phyloP scores from a whole-genome alignment of 2,888 invertebrate species.

The Tiliacea citrago region DNA sequence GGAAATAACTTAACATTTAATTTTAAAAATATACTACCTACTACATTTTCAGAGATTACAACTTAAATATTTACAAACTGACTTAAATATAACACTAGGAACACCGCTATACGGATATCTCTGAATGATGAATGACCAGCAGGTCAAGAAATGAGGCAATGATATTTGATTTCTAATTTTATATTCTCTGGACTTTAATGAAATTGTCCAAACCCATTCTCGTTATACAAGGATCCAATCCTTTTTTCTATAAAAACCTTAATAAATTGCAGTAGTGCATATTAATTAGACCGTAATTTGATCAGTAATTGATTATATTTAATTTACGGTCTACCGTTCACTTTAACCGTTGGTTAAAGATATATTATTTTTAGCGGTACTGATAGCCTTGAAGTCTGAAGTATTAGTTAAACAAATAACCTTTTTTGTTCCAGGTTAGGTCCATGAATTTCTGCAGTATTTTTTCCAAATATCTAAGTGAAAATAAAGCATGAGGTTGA shows the following conservation, averaged over 20 bases:
- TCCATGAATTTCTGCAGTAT: background rate
- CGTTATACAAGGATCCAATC: background rate
- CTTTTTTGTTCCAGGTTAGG: background rate
- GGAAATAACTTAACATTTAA: too few species aligned
- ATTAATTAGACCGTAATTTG: constrained; percentile 48
- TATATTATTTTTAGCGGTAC: constrained; percentile 37
- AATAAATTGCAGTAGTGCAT: constrained; percentile 30
- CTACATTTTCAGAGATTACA: too few species aligned
- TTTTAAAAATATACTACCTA: too few species aligned
- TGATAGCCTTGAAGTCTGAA: constrained; percentile 47
- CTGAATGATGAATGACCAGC: background rate
- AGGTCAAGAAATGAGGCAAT: too few species aligned
- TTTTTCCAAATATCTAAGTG: background rate
- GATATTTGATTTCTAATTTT: too few species aligned
- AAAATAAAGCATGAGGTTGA: background rate
- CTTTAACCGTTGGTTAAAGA: constrained; percentile 55
- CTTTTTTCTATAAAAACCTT: background rate
- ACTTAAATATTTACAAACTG: too few species aligned
- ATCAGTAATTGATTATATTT: constrained; percentile 56
- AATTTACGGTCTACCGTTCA: constrained; percentile 56
- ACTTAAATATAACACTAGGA: too few species aligned
- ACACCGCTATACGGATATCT: background rate
- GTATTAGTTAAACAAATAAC: background rate
- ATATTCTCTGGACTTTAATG: background rate
- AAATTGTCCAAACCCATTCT: background rate